Conservation (phyloP, 1,140 invertebrate genomes). For the Episyrphus balteatus region DNA sequence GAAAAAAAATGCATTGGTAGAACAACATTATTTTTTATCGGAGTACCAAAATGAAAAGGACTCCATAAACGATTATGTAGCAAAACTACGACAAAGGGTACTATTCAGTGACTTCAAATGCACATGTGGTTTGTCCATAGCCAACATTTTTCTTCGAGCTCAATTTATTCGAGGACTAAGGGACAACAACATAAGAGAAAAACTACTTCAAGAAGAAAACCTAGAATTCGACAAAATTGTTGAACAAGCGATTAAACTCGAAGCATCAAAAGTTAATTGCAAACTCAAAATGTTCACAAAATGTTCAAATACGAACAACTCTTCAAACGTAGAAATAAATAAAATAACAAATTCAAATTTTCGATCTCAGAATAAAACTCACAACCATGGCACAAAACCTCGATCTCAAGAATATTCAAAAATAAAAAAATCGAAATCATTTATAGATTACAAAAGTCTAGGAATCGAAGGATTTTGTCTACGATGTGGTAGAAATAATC, state of each 20-base stretch:
- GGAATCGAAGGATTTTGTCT: constrained; percentile 3
- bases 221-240: not conserved
- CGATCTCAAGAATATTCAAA: not conserved
- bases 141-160: too few species aligned
- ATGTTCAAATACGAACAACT: not conserved
- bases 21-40: constrained; percentile 2
- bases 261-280: not conserved
- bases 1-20: constrained; percentile 1
- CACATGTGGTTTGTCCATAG: not conserved
- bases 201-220: too few species aligned
- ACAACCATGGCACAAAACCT: not conserved
- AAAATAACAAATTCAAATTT: not conserved
- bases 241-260: not conserved
- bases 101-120: not conserved
- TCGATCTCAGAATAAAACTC: not conserved
- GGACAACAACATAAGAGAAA: not conserved
- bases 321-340: not conserved
- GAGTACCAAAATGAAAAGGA: constrained; percentile 1
- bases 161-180: too few species aligned
- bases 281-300: not conserved
- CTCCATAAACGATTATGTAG: not conserved
- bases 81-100: not conserved
- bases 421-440: constrained; percentile 2
- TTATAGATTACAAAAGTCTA: not conserved
- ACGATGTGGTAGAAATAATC: constrained; percentile 3